Base-by-base conservation (phyloP, 2,888 invertebrate genomes). In the Dynastes maya region DNA sequence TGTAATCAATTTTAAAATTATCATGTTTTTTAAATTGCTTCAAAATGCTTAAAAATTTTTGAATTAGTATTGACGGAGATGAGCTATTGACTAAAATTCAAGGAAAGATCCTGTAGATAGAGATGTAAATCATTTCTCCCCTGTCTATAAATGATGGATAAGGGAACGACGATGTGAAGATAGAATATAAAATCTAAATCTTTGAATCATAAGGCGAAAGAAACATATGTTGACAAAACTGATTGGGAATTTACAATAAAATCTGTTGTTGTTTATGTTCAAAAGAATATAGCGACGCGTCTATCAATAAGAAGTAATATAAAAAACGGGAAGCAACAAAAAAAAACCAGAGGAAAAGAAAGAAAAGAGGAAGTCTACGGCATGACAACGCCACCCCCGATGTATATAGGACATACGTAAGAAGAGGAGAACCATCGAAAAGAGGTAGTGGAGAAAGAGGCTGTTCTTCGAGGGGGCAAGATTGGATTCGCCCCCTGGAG, bases 401-500 rank as follows among this genome's bases (percentile, higher is more conserved):
- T 53, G 53, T 53, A 16, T 6, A 16, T 51, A n/a, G 53, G n/a
- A 16, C n/a, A 53, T 53, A 45, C 45, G 45, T 45, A 45, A 45
- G 45, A 45, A 45, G 45, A 45, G 11, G 45, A 45, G 45, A 45
- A 11, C 45, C 45, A 45, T 45, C 45, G 45, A 45, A 70, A 77
- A 61, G 58, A 32, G 58, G 63, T 64, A 67, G 22, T 11, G 55
- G 53, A 65, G 65, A 65, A 32, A 37, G 79, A 45, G 61, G 80
- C 61, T 78, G 81, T 82, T 81, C 76, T 72, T 72, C 79, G 74
- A 72, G 77, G 80, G 81, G 79, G 78, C 79, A 76, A 83, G 83
- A 83, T 83, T 83, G 82, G 82, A 82, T 83, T 82, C 82, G 79
- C 81, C 82, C 81, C 82, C 82, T 80, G 81, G 81, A 81, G 83